These are phyloP conservation scores for Pygoscelis antarcticus DNA, from an alignment of 2,113 vertebrate genomes.

Conservation along the genomic window DNA sequence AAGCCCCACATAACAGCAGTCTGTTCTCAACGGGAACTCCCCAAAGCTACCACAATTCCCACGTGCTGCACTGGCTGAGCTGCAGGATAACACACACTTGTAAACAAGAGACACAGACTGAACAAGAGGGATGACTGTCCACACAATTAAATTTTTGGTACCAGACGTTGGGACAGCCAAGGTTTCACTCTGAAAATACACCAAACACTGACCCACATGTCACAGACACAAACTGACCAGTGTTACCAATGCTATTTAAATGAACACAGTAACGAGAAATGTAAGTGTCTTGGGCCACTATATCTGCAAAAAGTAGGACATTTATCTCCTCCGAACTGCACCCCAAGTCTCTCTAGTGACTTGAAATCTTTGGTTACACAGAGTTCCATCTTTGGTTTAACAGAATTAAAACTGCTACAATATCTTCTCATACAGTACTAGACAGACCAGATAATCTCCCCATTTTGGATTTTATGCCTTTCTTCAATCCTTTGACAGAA, in stretches of 20 bases:
- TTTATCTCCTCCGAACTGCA: too few relatives aligned
- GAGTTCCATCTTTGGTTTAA: neutral
- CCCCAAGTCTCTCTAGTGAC: neutral
- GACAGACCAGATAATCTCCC: too few relatives aligned
- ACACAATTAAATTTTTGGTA: too few relatives aligned
- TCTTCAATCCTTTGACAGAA: neutral
- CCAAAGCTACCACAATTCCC: neutral
- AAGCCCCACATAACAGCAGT: rapidly evolving
- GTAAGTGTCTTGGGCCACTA: rapidly evolving
- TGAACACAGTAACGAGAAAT: rapidly evolving
- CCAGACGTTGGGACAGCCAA: rapidly evolving
- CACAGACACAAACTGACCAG: rapidly evolving
- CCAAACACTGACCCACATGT: rapidly evolving
- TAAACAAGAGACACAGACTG: rapidly evolving
- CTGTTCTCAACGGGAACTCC: rapidly evolving
- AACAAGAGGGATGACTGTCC: rapidly evolving
- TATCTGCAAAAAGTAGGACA: neutral
- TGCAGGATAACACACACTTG: rapidly evolving
- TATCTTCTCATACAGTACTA: neutral
- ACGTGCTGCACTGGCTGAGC: rapidly evolving
- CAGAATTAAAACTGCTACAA: rapidly evolving
- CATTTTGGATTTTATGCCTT: neutral
- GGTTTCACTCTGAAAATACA: neutral
- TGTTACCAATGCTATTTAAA: neutral
- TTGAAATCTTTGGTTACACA: neutral